Conservation (phyloP, 2,797 vertebrate species). For the Distichodus sexfasciatus region DNA sequence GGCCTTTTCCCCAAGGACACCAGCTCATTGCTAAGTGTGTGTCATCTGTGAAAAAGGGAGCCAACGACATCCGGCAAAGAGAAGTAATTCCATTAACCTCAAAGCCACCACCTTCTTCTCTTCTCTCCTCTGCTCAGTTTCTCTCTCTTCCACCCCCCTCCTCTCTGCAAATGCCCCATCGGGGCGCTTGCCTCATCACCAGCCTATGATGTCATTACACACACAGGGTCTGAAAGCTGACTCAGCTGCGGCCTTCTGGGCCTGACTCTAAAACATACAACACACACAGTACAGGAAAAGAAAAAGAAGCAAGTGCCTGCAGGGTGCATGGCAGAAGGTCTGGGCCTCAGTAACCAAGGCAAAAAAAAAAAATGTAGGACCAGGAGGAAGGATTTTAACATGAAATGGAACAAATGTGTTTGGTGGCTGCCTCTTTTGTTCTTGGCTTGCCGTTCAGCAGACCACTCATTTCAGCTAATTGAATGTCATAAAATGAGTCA, state of each 20-base stretch:
- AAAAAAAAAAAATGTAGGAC: background rate
- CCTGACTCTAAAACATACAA: conserved; percentile 7
- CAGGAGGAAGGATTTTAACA: conserved; percentile 18
- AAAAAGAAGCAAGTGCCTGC: conserved; percentile 12
- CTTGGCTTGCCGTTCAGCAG: conserved; percentile 13
- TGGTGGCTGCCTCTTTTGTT: conserved; percentile 24
- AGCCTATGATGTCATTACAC: conserved; percentile 40
- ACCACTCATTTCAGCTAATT: conserved; percentile 19
- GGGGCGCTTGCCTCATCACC: conserved; percentile 30
- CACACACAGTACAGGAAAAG: background rate
- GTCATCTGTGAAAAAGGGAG: conserved; percentile 29
- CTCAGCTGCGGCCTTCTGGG: conserved; percentile 29
- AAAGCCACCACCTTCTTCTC: conserved; percentile 1
- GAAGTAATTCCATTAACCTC: conserved; percentile 54
- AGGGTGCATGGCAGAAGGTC: conserved; percentile 20
- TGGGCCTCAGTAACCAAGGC: conserved; percentile 21
- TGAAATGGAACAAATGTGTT: conserved; percentile 22
- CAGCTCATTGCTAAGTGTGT: conserved; percentile 28
- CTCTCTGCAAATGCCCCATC: conserved; percentile 28
- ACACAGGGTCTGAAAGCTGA: conserved; percentile 30
- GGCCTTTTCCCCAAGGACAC: conserved; percentile 24
- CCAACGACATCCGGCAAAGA: conserved; percentile 30
- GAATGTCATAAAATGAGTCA: conserved; percentile 37
- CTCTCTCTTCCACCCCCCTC: background rate
- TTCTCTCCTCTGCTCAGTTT: background rate